Base-by-base conservation (phyloP, 2,113 vertebrate genomes). In the Hippolais icterina region DNA sequence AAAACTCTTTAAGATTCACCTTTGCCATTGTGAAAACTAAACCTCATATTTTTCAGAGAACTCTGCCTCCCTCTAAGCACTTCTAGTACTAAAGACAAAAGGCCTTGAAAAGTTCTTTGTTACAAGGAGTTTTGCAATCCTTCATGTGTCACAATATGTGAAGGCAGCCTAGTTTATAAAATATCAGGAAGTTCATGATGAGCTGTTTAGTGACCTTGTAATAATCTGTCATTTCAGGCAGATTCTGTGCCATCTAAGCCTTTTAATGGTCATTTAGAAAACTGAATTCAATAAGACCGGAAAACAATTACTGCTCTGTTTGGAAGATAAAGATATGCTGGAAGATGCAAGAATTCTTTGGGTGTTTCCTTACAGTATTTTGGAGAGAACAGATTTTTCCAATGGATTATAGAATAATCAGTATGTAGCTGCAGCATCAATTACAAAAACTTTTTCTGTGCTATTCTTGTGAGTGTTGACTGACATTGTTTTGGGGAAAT, bases 71-170 rank as follows among this genome's bases (percentile, higher is more conserved):
- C 92, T 93, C 91, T 89, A 69, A 97, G 70, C 88, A 78, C 65
- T 94, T 96, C 69, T 93, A 75, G 42, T 85, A 75, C 81, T 88
- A 52, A 88, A 41, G 84, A 83, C 37, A 88, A 87, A 95, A 90
- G 94, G 15, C 87, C 95, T 97, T 98, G 93, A 97, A 91, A 97
- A 91, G 90, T 87, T 95, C 96, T 97, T 97, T 97, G 97, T 98
- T 95, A 83, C 71, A 84, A 92, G 54, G 60, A 80, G 94, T 97
- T 97, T 95, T 97, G 97, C 94, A 98, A 94, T 94, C 46, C 2
- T 76, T 89, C 50, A 23, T 53, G 22, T 97, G 92, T 92, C 93
- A 66, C 80, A 93, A 52, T 90, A 86, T 72, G 18, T 90, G 60
- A 76, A 77, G 65, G 83, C 68, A 83, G 92, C 68, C 71, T 83